Conservation (phyloP, 1,140 invertebrate species). For the Vanessa atalanta region DNA sequence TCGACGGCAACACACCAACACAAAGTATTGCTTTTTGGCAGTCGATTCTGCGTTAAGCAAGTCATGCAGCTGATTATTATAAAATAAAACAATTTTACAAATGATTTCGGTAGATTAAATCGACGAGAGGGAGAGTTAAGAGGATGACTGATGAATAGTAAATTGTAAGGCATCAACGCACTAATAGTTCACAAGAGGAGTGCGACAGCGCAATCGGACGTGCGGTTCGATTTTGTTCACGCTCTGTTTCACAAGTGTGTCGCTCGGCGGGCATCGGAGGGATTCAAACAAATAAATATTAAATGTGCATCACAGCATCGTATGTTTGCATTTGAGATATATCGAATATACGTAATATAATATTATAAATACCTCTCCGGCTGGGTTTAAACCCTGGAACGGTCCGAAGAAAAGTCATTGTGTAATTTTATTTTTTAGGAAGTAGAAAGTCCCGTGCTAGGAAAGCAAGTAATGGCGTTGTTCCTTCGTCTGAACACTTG, state of each 20-base stretch:
- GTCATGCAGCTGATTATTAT: background rate
- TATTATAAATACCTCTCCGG: too few relatives aligned
- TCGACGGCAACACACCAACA: too few relatives aligned
- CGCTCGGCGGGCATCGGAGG: constrained; percentile 14
- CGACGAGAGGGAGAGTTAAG: background rate
- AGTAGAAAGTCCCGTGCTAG: too few relatives aligned
- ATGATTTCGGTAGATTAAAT: background rate
- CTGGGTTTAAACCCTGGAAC: too few relatives aligned
- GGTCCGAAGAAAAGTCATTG: too few relatives aligned
- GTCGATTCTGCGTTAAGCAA: background rate
- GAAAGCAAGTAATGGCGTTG: too few relatives aligned
- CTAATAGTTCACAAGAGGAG: constrained; percentile 14
- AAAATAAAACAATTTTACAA: background rate
- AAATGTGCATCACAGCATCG: background rate
- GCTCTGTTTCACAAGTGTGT: constrained; percentile 40
- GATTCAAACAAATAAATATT: constrained; percentile 12
- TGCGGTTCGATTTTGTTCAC: constrained; percentile 33
- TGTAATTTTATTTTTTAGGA: too few relatives aligned
- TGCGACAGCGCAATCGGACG: constrained; percentile 30
- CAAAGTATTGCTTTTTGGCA: too few relatives aligned
- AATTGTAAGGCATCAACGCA: constrained; percentile 11
- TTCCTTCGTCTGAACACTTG: too few relatives aligned
- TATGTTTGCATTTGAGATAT: too few relatives aligned
- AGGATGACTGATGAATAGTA: background rate
- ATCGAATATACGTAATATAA: too few relatives aligned